Percentiles rank a stretch among this genome's conserved stretches.
phyloP scores from a whole-genome alignment of 2,888 invertebrate genomes.

The Ophioninae sp. region DNA sequence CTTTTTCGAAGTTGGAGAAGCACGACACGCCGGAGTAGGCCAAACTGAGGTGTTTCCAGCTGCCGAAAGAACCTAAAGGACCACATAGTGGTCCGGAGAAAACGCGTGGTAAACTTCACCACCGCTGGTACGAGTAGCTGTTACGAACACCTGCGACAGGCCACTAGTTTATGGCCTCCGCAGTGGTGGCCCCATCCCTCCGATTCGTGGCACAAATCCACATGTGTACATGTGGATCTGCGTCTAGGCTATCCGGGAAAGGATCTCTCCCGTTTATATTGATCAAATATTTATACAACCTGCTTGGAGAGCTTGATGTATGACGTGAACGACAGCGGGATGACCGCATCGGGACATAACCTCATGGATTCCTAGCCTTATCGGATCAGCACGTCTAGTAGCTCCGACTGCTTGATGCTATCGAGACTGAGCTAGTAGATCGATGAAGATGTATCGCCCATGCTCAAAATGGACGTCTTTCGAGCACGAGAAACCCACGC shows the following conservation, averaged over 20 bases:
- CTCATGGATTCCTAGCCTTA: background rate
- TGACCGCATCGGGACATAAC: background rate
- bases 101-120: constrained; percentile 48
- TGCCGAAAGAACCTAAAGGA: constrained; percentile 50
- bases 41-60: constrained; percentile 46
- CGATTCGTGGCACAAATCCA: constrained; percentile 25
- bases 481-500: background rate
- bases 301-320: background rate
- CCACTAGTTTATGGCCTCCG: constrained; percentile 72
- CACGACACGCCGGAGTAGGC: constrained; percentile 3
- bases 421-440: background rate
- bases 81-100: constrained; percentile 36
- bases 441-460: background rate
- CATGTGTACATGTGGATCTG: constrained; percentile 16
- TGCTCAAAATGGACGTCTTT: background rate
- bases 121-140: constrained; percentile 62
- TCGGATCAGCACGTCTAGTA: background rate
- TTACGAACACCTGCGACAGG: constrained; percentile 71
- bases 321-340: background rate
- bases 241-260: constrained; percentile 35
- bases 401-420: background rate
- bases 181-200: constrained; percentile 55
- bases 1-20: constrained; percentile 46
- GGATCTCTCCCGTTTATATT: constrained; percentile 36
- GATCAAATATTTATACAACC: constrained; percentile 15